Evolutionary conservation across 37 sponge, comb jelly and placozoan species (phyloP).

Genomic region (Tethya wilhelma): DNA sequence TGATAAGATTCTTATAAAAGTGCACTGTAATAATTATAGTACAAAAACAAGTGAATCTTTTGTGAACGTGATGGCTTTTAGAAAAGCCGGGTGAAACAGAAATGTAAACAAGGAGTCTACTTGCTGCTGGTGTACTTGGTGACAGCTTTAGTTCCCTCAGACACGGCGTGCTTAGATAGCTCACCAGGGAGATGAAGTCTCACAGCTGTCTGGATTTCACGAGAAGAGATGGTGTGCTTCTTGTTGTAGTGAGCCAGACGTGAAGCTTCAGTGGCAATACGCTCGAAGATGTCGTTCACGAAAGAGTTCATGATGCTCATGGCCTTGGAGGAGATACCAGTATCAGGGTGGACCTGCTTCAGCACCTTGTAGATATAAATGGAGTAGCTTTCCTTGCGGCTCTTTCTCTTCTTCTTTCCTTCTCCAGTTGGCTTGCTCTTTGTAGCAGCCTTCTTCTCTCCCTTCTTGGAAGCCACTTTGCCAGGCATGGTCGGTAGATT

Average conservation of each 20-base stretch:
- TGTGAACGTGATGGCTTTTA: conserved; percentile 64
- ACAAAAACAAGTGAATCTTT: background rate
- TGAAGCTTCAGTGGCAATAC: conserved; percentile 90
- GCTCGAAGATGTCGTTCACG: conserved; percentile 98
- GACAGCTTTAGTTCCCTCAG: conserved; percentile 99
- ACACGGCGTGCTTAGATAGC: conserved; percentile 96
- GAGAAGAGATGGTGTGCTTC: conserved; percentile 94
- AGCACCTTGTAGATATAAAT: conserved; percentile 99
- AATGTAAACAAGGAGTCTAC: conserved; percentile 20
- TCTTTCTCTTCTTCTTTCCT: conserved; percentile 70
- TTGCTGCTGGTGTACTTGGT: conserved; percentile 99
- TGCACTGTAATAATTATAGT: no score
- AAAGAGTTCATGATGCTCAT: conserved; percentile 99
- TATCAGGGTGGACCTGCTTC: conserved; percentile 99
- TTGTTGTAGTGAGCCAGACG: conserved; percentile 99
- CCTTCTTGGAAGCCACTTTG: conserved; percentile 78
- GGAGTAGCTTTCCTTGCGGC: conserved; percentile 93
- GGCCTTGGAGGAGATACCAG: conserved; percentile 97
- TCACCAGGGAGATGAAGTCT: conserved; percentile 95
- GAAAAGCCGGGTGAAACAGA: conserved; percentile 61
- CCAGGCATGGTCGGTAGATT: conserved; percentile 86
- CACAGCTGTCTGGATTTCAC: conserved; percentile 98
- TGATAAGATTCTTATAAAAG: no score
- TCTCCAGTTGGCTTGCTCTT: conserved; percentile 80
- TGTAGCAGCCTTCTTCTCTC: conserved; percentile 81